These are phyloP conservation scores for Isoperla grammatica DNA, from an alignment of 2,888 invertebrate species.

Conservation along the genomic window DNA sequence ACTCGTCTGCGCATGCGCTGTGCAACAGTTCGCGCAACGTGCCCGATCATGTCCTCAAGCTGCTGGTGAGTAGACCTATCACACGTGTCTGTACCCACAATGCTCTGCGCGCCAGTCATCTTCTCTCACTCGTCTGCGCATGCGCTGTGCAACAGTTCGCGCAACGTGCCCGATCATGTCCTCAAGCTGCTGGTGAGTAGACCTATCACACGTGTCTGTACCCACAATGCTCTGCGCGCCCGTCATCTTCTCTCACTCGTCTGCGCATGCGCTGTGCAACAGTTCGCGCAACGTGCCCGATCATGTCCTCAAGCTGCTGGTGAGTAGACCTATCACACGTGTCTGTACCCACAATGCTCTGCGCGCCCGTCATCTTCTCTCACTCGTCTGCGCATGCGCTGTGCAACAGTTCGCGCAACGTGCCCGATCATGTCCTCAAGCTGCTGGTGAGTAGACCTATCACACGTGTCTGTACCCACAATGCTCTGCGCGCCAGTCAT, in stretches of 20 bases:
- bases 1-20: conserved; percentile 52
- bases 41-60: conserved; percentile 51
- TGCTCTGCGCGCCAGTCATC: conserved; percentile 54
- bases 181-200: conserved; percentile 51
- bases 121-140: conserved; percentile 56
- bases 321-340: conserved; percentile 55
- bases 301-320: conserved; percentile 49
- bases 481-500: conserved; percentile 56
- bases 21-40: conserved; percentile 55
- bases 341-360: conserved; percentile 51
- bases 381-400: conserved; percentile 54
- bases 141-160: conserved; percentile 50
- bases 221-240: conserved; percentile 54
- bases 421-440: conserved; percentile 52
- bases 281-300: conserved; percentile 55
- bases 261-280: conserved; percentile 52
- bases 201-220: conserved; percentile 51
- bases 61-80: conserved; percentile 54
- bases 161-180: conserved; percentile 56
- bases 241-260: conserved; percentile 56
- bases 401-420: conserved; percentile 54
- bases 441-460: conserved; percentile 49
- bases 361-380: conserved; percentile 55
- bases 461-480: conserved; percentile 52
- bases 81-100: conserved; percentile 52